A percentile compares a stretch with the other conserved stretches of the same genome.
These are phyloP conservation scores for Oceanodroma leucorhoa DNA, from an alignment of 2,797 vertebrate species.

Conservation along the genomic window DNA sequence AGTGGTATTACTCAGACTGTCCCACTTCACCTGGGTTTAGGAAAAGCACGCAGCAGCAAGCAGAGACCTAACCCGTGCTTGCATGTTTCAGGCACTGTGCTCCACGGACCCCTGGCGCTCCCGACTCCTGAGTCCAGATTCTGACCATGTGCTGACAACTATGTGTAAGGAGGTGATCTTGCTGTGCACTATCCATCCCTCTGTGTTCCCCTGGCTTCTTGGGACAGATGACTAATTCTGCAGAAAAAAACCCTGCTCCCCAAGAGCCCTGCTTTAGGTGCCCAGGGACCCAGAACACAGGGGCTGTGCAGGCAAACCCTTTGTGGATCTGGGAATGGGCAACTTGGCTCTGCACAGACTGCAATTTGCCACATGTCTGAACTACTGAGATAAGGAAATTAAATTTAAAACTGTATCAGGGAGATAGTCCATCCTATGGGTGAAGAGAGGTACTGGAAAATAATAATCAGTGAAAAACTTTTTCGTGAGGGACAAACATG, in stretches of 20 bases:
- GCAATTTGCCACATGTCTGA: neutral
- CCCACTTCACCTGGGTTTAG: neutral
- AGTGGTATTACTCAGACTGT: neutral
- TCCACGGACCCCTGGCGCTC: rapidly evolving
- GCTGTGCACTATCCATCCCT: neutral
- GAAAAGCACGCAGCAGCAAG: neutral
- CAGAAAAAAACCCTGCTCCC: rapidly evolving
- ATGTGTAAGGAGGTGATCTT: rapidly evolving
- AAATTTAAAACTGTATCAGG: neutral
- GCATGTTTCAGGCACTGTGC: neutral
- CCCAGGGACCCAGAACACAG: neutral
- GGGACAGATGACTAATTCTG: neutral
- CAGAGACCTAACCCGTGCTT: rapidly evolving
- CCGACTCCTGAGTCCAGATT: rapidly evolving
- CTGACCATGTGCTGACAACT: rapidly evolving
- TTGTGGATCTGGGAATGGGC: neutral
- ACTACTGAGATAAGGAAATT: neutral
- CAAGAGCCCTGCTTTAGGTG: rapidly evolving
- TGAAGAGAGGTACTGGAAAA: neutral
- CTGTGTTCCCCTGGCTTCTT: neutral
- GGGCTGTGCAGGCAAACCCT: neutral
- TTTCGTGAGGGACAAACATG: rapidly evolving
- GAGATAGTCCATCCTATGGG: neutral
- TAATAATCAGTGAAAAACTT: neutral
- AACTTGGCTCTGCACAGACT: neutral